A percentile compares a stretch with the other conserved stretches of the same genome.
Evolutionary conservation across 2,797 vertebrate genomes (phyloP).

Genomic region (Siniperca scherzeri): DNA sequence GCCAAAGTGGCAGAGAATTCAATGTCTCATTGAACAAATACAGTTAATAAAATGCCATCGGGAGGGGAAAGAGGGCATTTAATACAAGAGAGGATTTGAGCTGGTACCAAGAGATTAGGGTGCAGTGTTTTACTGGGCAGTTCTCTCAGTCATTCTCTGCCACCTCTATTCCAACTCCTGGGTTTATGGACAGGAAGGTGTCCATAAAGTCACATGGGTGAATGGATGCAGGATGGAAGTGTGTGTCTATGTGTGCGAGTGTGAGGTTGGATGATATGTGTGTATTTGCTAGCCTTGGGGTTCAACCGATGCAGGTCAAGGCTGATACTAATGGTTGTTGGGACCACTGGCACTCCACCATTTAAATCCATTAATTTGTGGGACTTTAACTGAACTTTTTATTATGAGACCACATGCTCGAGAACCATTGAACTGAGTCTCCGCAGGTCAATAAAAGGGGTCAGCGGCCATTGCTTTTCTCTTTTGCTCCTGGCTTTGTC

Average conservation of each 20-base stretch:
- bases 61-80: slow-evolving; percentile 47
- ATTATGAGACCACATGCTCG: too few species aligned
- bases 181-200: slow-evolving; percentile 72
- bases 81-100: slow-evolving; percentile 66
- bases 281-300: slow-evolving; percentile 25
- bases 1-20: slow-evolving; percentile 42
- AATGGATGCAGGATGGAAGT: slow-evolving; percentile 39
- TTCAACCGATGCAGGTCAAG: slow-evolving; percentile 44
- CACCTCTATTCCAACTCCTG: slow-evolving; percentile 58
- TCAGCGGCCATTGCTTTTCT: too few species aligned
- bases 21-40: slow-evolving; percentile 61
- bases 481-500: too few species aligned
- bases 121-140: slow-evolving; percentile 70
- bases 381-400: too few species aligned
- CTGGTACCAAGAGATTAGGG: slow-evolving; percentile 67
- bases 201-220: slow-evolving; percentile 74
- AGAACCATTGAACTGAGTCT: too few species aligned
- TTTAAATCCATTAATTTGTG: too few species aligned
- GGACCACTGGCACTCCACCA: too few species aligned
- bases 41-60: slow-evolving; percentile 67
- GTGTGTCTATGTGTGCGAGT: slow-evolving; percentile 14
- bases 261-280: slow-evolving; percentile 40
- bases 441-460: too few species aligned
- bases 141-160: slow-evolving; percentile 48
- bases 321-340: slow-evolving; percentile 31